Conservation (phyloP, 2,888 invertebrate species). For the Scrobipalpa atriplicella region DNA sequence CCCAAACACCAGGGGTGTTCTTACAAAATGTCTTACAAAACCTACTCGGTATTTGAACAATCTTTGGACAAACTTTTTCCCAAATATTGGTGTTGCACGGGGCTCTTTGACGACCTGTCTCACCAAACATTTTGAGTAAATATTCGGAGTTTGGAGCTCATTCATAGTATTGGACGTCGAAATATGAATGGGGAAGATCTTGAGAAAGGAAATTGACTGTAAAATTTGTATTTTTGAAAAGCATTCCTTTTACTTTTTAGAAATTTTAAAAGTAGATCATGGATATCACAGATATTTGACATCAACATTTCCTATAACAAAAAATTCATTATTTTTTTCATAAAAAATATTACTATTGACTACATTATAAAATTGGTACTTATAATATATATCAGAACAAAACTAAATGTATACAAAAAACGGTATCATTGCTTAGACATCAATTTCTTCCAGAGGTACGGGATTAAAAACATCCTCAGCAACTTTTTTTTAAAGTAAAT, state of each 20-base stretch:
- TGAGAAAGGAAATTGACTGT: conserved; percentile 2
- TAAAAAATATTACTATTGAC: no score
- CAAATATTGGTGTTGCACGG: conserved; percentile 54
- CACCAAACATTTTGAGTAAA: conserved; percentile 41
- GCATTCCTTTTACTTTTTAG: background rate
- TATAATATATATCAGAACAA: no score
- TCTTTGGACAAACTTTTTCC: conserved; percentile 52
- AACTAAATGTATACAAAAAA: no score
- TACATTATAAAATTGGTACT: no score
- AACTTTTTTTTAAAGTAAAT: no score
- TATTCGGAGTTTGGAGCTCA: background rate
- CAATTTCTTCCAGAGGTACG: no score
- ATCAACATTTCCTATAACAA: no score
- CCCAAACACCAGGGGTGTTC: conserved; percentile 32
- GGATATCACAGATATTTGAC: no score
- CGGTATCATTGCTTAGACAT: no score
- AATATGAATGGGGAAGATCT: background rate
- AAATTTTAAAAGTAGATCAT: no score
- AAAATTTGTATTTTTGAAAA: background rate
- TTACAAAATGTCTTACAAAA: conserved; percentile 24
- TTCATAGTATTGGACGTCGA: conserved; percentile 18
- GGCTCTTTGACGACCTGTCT: conserved; percentile 53
- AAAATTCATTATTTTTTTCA: no score
- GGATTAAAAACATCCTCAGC: no score
- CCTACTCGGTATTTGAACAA: conserved; percentile 9